Conservation (phyloP, 2,888 invertebrate species). For the Aelia acuminata region DNA sequence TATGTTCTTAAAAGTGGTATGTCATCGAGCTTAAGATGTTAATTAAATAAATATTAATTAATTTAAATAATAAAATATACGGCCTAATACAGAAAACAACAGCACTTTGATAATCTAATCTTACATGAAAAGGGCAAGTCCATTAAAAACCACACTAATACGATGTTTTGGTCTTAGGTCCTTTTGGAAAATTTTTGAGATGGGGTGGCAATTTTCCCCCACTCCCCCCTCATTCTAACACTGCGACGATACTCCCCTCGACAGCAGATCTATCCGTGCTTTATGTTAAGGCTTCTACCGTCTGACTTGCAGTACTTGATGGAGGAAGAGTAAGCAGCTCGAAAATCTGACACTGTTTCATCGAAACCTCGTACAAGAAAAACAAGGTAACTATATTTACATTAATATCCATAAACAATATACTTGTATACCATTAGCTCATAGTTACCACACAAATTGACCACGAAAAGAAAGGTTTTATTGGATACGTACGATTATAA, state of each 20-base stretch:
- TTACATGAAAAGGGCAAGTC: neutral
- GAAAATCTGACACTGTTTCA: neutral
- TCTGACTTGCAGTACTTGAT: neutral
- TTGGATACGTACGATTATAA: neutral
- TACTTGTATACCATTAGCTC: neutral
- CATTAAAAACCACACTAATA: neutral
- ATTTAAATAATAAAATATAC: neutral
- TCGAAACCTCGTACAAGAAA: neutral
- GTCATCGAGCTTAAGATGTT: neutral
- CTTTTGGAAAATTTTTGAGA: constrained; percentile 24
- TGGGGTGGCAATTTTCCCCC: constrained; percentile 57
- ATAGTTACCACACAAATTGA: neutral
- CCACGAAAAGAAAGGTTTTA: neutral
- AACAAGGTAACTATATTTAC: neutral
- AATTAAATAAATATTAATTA: neutral
- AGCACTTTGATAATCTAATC: neutral
- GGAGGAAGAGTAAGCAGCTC: constrained; percentile 34
- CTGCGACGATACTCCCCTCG: constrained; percentile 54
- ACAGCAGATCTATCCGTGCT: constrained; percentile 38
- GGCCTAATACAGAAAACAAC: neutral
- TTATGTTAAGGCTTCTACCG: constrained; percentile 54
- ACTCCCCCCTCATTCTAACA: constrained; percentile 53
- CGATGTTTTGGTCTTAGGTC: neutral
- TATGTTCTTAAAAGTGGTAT: neutral
- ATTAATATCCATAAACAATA: neutral